Evolutionary conservation across 2,113 vertebrate species (phyloP).

Genomic region (Cryptomyrus ogoouensis): DNA sequence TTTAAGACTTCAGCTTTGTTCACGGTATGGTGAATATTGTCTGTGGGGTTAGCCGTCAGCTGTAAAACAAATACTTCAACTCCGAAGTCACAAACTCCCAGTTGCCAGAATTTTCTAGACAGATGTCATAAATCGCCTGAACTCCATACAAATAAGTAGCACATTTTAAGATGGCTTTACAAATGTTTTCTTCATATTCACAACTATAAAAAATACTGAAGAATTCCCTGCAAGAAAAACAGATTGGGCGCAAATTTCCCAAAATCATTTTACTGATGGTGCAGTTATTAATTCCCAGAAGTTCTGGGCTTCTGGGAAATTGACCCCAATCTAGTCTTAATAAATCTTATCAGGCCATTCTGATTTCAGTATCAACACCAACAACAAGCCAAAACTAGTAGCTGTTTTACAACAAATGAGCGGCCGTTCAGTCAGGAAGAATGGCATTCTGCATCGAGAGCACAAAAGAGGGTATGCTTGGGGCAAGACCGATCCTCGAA

Average conservation of each 20-base stretch:
- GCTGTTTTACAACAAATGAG: neutral
- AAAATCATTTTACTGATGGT: neutral
- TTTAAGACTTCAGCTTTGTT: neutral
- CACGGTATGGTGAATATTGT: neutral
- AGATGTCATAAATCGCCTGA: neutral
- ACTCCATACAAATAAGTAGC: neutral
- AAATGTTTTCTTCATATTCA: neutral
- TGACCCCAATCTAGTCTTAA: neutral
- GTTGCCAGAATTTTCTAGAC: neutral
- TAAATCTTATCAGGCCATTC: neutral
- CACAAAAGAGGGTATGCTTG: neutral
- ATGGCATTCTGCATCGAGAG: neutral
- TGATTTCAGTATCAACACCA: neutral
- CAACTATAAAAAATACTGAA: neutral
- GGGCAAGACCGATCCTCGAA: neutral
- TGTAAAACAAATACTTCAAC: neutral
- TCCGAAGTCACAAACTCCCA: neutral
- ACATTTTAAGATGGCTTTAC: neutral
- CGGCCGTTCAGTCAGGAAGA: neutral
- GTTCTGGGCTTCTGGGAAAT: neutral
- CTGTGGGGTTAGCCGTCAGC: neutral
- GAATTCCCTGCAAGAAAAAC: neutral
- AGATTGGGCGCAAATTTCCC: neutral
- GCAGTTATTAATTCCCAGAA: neutral
- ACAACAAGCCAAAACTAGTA: neutral